Percentiles rank a stretch among this genome's conserved stretches.
Evolutionary conservation across 1,140 invertebrate genomes (phyloP).

Genomic region (Heterodera schachtii): DNA sequence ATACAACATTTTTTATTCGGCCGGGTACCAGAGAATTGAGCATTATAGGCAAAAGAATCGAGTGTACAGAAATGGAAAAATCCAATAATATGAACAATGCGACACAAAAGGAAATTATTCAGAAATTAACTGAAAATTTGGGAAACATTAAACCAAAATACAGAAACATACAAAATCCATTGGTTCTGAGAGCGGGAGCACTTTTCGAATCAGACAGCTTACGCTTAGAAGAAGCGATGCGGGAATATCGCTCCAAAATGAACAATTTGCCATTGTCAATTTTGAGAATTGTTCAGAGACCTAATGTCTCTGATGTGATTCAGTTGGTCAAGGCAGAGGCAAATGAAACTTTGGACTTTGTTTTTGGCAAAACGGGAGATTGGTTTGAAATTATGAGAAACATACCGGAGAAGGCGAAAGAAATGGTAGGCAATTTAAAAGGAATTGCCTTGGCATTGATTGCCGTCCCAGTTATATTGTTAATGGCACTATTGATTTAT

Average conservation of each 20-base stretch:
- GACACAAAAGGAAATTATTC: not conserved
- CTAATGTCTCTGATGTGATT: not conserved
- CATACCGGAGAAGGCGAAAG: not conserved
- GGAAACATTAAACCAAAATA: not conserved
- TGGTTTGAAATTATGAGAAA: not conserved
- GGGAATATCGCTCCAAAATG: not conserved
- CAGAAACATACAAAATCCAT: not conserved
- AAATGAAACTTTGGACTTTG: not conserved
- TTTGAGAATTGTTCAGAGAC: not conserved
- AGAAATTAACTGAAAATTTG: not conserved
- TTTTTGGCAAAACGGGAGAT: not conserved
- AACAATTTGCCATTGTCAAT: not conserved
- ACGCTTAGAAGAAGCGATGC: not conserved
- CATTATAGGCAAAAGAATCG: too few species aligned
- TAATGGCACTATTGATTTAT: not conserved
- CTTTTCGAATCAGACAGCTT: not conserved
- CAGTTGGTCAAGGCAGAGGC: not conserved
- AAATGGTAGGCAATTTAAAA: not conserved
- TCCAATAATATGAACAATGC: not conserved
- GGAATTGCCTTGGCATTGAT: not conserved
- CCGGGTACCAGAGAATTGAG: constrained; percentile 10
- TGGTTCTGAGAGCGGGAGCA: not conserved
- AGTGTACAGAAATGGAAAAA: not conserved
- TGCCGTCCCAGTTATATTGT: not conserved
- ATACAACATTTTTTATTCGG: constrained; percentile 47